Conservation (phyloP, 30 jellyfish, hydroid and myxozoan genomes). For the Rhopilema esculentum region DNA sequence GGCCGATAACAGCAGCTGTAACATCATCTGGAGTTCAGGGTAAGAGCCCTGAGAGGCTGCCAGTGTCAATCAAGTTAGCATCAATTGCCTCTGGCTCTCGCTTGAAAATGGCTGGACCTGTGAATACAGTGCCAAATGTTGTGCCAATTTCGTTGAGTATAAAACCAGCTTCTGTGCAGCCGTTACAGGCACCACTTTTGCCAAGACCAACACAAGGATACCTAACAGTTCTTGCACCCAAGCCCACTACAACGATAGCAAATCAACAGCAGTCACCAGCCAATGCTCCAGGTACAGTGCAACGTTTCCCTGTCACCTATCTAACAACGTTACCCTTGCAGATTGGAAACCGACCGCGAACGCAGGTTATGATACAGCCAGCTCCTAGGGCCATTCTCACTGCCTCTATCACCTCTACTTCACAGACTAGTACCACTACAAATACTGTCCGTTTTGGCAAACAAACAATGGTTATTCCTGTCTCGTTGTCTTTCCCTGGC, state of each 20-base stretch:
- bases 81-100: conserved; percentile 68
- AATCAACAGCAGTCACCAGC: conserved; percentile 8
- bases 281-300: conserved; percentile 4
- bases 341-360: conserved; percentile 15
- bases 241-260: conserved; percentile 20
- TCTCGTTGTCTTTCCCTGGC: conserved; percentile 40
- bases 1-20: neutral
- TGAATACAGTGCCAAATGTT: conserved; percentile 27
- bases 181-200: conserved; percentile 42
- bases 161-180: neutral
- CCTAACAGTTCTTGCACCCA: conserved; percentile 49
- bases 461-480: conserved; percentile 57
- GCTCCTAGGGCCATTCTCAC: conserved; percentile 45
- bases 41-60: conserved; percentile 29
- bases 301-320: conserved; percentile 57
- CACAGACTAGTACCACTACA: conserved; percentile 6
- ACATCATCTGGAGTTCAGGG: neutral
- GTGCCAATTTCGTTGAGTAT: neutral
- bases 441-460: conserved; percentile 41
- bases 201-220: conserved; percentile 65
- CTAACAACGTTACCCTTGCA: conserved; percentile 52
- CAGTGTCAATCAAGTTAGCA: conserved; percentile 53
- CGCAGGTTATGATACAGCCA: conserved; percentile 53
- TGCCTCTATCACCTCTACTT: conserved; percentile 2
- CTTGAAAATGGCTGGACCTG: conserved; percentile 28